Evolutionary conservation across 1,140 invertebrate genomes (phyloP), one percentile per base, ranked within the genome.

Genomic region (Drosophila nebulosa): DNA sequence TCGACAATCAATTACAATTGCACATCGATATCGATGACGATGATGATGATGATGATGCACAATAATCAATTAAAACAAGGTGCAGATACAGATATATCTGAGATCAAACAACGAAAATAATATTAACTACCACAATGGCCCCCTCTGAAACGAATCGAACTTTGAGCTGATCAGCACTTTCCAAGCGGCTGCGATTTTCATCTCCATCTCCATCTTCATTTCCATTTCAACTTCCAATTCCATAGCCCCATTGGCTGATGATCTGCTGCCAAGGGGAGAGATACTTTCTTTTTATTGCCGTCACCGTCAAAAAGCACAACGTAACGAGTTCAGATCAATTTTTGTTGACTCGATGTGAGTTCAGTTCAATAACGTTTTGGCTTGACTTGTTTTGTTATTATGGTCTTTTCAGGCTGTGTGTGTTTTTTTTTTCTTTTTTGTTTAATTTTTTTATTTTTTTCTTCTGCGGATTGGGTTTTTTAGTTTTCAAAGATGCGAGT

Each of bases 211-310:
- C 39, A 46, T 46, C 9, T 46, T 9, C 39, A 46, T 46, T 46
- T 46, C 39, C 39, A 46, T 46, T 46, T 46, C 59, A 26, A 64
- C 53, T 16, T 16, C 56, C 22, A 27, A 18, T 32, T 62, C 42
- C 42, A 53, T 26, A 32, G 35, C 32, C 35, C 35, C 35, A 39
- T 24, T 46, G 36, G 74, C 64, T 73, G 74, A 68, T 73, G 74
- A 68, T 78, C 64, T 80, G 73, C 72, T 72, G 61, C 66, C 65
- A 83, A 52, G 69, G 64, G 71, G 79, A 46, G 73, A 83, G 83
- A 88, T 88, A 88, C 83, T 88, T 88, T 88, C 83, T 88, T 88
- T 88, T 88, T 88, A 88, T 88, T 83, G 83, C 79, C 83, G 60
- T 74, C 76, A 64, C 65, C 69, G 56, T 55, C 65, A 84, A 81